phyloP scores from a whole-genome alignment of 2,797 vertebrate genomes.

The Takifugu ocellatus region DNA sequence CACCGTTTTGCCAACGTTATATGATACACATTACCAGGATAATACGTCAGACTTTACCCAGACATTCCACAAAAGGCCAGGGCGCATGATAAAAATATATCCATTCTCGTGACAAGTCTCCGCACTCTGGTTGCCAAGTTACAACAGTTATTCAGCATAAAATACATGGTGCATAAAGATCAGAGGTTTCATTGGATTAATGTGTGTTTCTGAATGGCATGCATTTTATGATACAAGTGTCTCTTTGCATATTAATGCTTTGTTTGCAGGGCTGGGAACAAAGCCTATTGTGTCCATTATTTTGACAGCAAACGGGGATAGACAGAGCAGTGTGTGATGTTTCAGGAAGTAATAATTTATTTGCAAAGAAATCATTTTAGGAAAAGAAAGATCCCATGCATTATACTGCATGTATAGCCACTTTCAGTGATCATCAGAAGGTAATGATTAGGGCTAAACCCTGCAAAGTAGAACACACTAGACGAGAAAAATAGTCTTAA shows the following conservation, averaged over 20 bases:
- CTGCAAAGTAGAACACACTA: conserved; percentile 7
- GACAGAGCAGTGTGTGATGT: conserved; percentile 34
- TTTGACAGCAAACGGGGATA: conserved; percentile 43
- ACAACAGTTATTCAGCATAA: conserved; percentile 68
- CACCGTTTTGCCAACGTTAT: conserved; percentile 11
- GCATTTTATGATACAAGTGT: conserved; percentile 68
- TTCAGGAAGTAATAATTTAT: conserved; percentile 38
- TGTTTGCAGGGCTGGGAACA: conserved; percentile 42
- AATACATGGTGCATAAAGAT: conserved; percentile 72
- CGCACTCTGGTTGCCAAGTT: conserved; percentile 59
- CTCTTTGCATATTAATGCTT: conserved; percentile 67
- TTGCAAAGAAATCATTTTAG: conserved; percentile 29
- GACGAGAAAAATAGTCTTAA: background rate
- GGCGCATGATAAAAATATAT: conserved; percentile 55
- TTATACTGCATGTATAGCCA: conserved; percentile 8
- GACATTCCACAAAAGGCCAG: conserved; percentile 69
- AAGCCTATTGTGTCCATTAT: conserved; percentile 23
- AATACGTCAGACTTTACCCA: conserved; percentile 53
- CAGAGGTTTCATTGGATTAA: conserved; percentile 66
- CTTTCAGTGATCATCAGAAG: conserved; percentile 17
- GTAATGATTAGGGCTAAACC: conserved; percentile 11
- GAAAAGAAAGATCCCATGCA: conserved; percentile 7
- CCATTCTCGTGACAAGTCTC: conserved; percentile 53
- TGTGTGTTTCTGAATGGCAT: conserved; percentile 66
- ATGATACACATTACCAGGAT: conserved; percentile 30